Conservation (phyloP, 2,888 invertebrate genomes). For the Prosapia bicincta region DNA sequence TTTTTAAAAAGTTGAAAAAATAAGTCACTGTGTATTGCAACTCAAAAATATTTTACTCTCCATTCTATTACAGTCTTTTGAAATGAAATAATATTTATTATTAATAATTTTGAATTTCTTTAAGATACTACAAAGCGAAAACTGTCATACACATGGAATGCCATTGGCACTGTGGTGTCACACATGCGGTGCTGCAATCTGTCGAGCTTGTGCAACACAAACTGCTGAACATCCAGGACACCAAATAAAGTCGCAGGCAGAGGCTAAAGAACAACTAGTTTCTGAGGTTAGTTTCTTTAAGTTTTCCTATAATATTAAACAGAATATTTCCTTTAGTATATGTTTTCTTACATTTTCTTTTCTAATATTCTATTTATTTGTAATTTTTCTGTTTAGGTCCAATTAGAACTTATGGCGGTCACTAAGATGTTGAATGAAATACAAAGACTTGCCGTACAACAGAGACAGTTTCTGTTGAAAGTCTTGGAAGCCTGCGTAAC, state of each 20-base stretch:
- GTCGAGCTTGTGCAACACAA: slow-evolving; percentile 63
- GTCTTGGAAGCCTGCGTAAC: slow-evolving; percentile 71
- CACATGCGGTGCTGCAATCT: slow-evolving; percentile 60
- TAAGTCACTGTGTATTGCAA: too few relatives aligned
- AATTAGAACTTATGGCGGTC: slow-evolving; percentile 63
- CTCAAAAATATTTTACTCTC: too few relatives aligned
- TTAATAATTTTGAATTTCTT: slow-evolving; percentile 9
- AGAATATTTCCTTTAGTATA: too few relatives aligned
- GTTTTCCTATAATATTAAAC: too few relatives aligned
- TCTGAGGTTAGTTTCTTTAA: slow-evolving; percentile 56
- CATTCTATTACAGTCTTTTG: too few relatives aligned
- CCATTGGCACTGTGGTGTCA: slow-evolving; percentile 69
- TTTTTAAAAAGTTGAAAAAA: too few relatives aligned
- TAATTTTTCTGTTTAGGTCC: slow-evolving; percentile 46
- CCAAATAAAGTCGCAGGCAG: slow-evolving; percentile 63
- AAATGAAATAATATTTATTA: not conserved
- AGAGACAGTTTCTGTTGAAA: slow-evolving; percentile 67
- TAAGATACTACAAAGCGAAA: slow-evolving; percentile 49
- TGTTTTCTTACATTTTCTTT: too few relatives aligned
- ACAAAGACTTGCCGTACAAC: slow-evolving; percentile 65
- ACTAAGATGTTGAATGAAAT: slow-evolving; percentile 66
- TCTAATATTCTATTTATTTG: not conserved
- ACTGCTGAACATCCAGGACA: slow-evolving; percentile 63
- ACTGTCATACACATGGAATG: slow-evolving; percentile 69
- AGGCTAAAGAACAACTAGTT: slow-evolving; percentile 63